These are phyloP conservation scores for Dinomys branickii DNA, from an alignment of 2,113 vertebrate species.

Conservation along the genomic window DNA sequence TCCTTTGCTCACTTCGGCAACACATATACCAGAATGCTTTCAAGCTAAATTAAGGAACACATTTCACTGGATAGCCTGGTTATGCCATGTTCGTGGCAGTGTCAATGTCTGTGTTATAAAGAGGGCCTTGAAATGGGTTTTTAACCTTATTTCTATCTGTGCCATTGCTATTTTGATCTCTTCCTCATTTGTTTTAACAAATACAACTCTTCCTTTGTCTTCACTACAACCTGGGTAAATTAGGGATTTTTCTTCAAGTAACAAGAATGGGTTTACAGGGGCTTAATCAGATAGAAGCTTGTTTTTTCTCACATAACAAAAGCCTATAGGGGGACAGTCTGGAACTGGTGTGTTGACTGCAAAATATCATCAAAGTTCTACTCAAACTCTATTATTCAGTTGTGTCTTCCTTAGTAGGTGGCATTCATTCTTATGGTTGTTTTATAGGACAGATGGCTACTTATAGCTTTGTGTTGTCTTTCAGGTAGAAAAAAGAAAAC, in stretches of 20 bases:
- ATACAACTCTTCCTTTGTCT: background rate
- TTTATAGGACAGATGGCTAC: background rate
- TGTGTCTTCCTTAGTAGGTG: background rate
- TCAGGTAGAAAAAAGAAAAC: background rate
- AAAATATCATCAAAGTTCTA: background rate
- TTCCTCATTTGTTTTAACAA: background rate
- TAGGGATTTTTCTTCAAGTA: background rate
- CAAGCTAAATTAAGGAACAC: background rate
- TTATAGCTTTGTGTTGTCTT: background rate
- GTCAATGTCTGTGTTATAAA: background rate
- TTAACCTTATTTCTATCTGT: background rate
- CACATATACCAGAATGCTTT: background rate
- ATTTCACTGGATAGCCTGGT: background rate
- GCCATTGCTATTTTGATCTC: background rate
- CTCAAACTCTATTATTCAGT: background rate
- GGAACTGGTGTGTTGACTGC: background rate
- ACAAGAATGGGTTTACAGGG: background rate
- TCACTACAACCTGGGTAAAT: background rate
- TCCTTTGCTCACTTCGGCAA: background rate
- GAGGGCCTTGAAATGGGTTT: background rate
- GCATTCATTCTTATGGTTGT: background rate
- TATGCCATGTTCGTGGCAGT: background rate
- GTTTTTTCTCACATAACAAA: background rate
- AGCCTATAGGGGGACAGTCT: background rate
- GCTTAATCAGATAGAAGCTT: background rate